Conservation (phyloP, 2,113 vertebrate genomes). For the Tachysurus vachellii region DNA sequence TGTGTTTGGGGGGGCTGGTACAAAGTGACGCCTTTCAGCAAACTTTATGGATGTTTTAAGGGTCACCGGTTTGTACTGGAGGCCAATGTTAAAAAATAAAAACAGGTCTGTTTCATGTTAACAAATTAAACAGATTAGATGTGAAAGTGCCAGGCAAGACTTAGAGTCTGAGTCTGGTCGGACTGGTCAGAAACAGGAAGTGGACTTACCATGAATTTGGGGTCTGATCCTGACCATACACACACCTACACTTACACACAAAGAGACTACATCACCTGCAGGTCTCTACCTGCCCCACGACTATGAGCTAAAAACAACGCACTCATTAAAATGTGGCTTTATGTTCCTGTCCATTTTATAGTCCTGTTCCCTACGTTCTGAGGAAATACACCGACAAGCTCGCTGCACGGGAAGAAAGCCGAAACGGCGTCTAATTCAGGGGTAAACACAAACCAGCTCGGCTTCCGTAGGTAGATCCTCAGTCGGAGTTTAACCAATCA, state of each 20-base stretch:
- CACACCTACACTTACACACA: background rate
- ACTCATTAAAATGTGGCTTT: background rate
- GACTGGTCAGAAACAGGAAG: constrained; percentile 44
- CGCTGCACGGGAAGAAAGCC: background rate
- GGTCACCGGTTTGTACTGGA: constrained; percentile 41
- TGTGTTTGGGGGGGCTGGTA: background rate
- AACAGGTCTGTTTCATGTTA: constrained; percentile 65
- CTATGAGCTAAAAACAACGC: constrained; percentile 26
- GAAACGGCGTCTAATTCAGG: background rate
- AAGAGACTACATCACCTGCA: constrained; percentile 44
- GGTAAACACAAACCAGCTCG: background rate
- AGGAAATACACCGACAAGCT: background rate
- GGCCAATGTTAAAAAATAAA: constrained; percentile 17
- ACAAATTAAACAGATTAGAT: constrained; percentile 76
- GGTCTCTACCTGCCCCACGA: constrained; percentile 31
- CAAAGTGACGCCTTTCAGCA: constrained; percentile 40
- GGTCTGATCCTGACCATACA: constrained; percentile 43
- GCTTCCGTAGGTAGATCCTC: background rate
- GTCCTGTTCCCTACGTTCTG: background rate
- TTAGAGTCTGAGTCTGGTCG: constrained; percentile 64
- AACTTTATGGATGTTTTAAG: constrained; percentile 43
- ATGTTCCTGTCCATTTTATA: background rate
- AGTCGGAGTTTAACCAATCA: background rate
- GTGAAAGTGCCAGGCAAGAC: constrained; percentile 69
- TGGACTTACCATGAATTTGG: constrained; percentile 12